Percentiles rank a stretch among this genome's conserved stretches.
Conservation (phyloP, 1,140 invertebrate species). For the Lepidurus couesii region DNA sequence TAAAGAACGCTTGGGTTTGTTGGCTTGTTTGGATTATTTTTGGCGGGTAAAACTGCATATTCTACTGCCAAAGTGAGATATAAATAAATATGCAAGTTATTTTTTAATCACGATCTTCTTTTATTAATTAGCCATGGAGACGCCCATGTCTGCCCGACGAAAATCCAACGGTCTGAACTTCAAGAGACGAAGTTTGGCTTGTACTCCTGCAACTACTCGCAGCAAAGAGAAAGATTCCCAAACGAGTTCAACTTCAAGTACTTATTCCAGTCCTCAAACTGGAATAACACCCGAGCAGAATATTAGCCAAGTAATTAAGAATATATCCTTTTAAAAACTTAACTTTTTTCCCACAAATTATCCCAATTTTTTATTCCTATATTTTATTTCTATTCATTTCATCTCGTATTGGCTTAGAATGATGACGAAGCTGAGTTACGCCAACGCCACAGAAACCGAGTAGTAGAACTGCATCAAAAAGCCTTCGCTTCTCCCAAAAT, state of each 20-base stretch:
- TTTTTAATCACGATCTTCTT: background rate
- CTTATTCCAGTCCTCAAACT: background rate
- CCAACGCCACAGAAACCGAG: constrained; percentile 41
- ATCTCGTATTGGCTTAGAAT: constrained; percentile 34
- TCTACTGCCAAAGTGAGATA: background rate
- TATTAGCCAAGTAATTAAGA: background rate
- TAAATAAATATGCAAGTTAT: background rate
- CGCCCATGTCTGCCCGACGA: background rate
- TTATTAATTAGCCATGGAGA: background rate
- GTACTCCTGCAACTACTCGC: background rate
- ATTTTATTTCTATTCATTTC: background rate
- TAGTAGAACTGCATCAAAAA: constrained; percentile 40
- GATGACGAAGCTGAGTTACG: constrained; percentile 45
- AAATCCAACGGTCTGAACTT: background rate
- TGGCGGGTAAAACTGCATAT: background rate
- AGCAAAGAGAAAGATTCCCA: background rate
- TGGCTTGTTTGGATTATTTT: background rate
- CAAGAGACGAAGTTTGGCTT: background rate
- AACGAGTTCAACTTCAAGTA: background rate
- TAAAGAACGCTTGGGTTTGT: background rate
- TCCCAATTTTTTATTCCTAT: background rate
- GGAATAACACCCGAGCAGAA: background rate
- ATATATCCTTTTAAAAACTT: background rate
- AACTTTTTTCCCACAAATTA: background rate
- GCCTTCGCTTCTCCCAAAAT: constrained; percentile 36